Conservation (phyloP, 2,888 invertebrate genomes). For the Drosophila histrio region DNA sequence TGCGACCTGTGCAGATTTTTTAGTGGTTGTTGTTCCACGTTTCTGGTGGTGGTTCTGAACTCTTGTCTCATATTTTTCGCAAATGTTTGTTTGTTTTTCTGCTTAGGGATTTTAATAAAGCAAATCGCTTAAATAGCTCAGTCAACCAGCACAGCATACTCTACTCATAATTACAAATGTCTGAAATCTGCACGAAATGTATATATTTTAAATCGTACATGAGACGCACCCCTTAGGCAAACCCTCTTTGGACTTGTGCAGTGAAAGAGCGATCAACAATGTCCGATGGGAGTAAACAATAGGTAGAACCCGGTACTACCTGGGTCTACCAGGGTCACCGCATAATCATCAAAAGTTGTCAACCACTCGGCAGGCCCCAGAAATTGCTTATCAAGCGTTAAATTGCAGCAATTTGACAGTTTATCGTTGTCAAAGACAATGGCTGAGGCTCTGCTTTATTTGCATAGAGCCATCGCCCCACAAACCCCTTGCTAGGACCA, state of each 20-base stretch:
- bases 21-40: conserved; percentile 28
- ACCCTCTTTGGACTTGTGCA: conserved; percentile 49
- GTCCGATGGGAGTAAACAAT: conserved; percentile 31
- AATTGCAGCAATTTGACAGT: conserved; percentile 81
- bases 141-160: conserved; percentile 7
- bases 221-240: conserved; percentile 16
- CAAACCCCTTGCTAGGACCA: neutral
- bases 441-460: conserved; percentile 38
- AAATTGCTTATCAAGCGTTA: conserved; percentile 74
- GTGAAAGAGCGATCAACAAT: neutral
- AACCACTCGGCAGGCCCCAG: conserved; percentile 19
- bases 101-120: conserved; percentile 63
- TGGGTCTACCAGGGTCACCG: conserved; percentile 5
- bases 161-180: conserved; percentile 69
- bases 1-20: conserved; percentile 49
- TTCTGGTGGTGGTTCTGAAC: conserved; percentile 14
- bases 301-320: neutral
- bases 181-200: conserved; percentile 31
- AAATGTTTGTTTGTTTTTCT: conserved; percentile 52
- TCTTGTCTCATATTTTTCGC: conserved; percentile 16
- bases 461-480: conserved; percentile 31
- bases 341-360: conserved; percentile 36
- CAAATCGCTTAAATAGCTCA: conserved; percentile 75
- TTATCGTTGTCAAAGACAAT: conserved; percentile 68
- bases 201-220: conserved; percentile 47